These are phyloP conservation scores for Drosophila planitibia DNA, from an alignment of 2,888 invertebrate species.

Conservation along the genomic window DNA sequence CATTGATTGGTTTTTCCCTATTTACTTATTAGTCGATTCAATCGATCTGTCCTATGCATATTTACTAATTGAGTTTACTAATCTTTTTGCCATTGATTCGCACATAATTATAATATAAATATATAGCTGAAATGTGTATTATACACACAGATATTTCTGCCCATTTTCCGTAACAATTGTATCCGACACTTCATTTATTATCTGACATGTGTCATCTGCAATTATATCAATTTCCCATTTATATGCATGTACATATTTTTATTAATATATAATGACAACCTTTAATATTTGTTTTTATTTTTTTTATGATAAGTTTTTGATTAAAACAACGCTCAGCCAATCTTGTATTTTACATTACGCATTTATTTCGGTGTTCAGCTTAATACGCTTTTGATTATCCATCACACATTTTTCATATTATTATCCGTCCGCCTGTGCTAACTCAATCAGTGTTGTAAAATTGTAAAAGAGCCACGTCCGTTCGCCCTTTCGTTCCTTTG, in stretches of 20 bases:
- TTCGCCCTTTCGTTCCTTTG: neutral
- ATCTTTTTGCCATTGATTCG: neutral
- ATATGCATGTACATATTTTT: neutral
- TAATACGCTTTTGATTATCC: slow-evolving; percentile 43
- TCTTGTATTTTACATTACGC: neutral
- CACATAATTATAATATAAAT: neutral
- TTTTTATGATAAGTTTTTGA: neutral
- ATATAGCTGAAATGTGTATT: neutral
- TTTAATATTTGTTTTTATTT: neutral
- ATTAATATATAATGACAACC: neutral
- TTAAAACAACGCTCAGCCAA: neutral
- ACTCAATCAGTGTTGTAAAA: slow-evolving; percentile 70
- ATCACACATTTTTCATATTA: slow-evolving; percentile 41
- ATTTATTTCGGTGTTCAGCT: slow-evolving; percentile 10
- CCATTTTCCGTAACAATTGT: neutral
- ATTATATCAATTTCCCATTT: neutral
- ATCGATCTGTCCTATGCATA: neutral
- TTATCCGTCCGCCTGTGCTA: slow-evolving; percentile 37
- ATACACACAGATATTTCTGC: neutral
- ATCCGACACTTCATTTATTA: neutral
- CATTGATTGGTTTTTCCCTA: slow-evolving; percentile 40
- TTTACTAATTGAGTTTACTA: neutral
- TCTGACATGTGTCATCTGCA: neutral
- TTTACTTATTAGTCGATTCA: slow-evolving; percentile 6
- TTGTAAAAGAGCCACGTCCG: slow-evolving; percentile 15